Evolutionary conservation across 2,888 invertebrate genomes (phyloP), one percentile per base, ranked within the genome.

Genomic region (Heliconius sara): DNA sequence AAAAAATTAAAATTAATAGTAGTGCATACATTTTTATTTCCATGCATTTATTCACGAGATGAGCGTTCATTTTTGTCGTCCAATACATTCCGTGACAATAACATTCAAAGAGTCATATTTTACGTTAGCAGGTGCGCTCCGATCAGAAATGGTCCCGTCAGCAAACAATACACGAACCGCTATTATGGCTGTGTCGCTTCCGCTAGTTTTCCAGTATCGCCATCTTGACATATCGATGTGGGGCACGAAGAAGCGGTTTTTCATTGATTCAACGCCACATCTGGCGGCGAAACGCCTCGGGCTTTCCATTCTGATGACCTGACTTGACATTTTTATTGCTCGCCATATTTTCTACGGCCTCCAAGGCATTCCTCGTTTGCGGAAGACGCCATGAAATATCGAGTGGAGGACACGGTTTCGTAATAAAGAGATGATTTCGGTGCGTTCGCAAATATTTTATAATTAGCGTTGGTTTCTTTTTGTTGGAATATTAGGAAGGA

Each of bases 251-350:
- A 93, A 95, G 93, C 94, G 93, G 92, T 95, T 94, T 95, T 94
- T 95, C 95, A 95, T 94, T 94, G 95, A 94, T 94, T 94, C 94
- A 91, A 91, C 90, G 93, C 87, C 95, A 92, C 95, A 95, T 94
- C 95, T 94, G 95, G 95, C 93, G 92, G 92, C 91, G 91, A 92
- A 94, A 94, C 91, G 95, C 94, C 91, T 90, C 91, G 90, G 91
- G 94, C 93, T 92, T 93, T 93, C 91, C 91, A 91, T 93, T 92
- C 93, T 95, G 95, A 95, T 95, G 95, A 95, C 95, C 94, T 94
- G 94, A 95, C 94, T 94, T 95, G 95, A 94, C 94, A 95, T 94
- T 94, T 95, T 95, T 95, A 95, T 95, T 94, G 93, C 93, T 87
- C 86, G 88, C 93, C 91, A 95, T 95, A 95, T 94, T 94, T 93